Base-by-base conservation (phyloP, 2,113 vertebrate genomes). In the Emydocephalus ijimae region DNA sequence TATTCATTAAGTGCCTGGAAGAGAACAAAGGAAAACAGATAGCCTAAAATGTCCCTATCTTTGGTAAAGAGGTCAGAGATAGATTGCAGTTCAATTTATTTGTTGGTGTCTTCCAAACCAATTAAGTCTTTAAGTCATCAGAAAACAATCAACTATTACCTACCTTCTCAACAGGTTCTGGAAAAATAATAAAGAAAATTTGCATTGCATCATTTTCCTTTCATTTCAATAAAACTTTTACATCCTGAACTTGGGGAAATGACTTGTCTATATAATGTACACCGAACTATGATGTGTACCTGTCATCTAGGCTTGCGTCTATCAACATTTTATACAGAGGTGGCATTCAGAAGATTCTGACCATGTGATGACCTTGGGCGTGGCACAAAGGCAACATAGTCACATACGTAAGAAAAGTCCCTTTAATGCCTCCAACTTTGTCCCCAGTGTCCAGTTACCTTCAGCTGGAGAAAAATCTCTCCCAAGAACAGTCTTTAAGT, bases 1-100 rank as follows among this genome's bases (percentile, higher is more conserved):
- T 74, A 59, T 48, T 89, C 55, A 85, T 85, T 54, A 94, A 93
- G 87, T 93, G 20, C 87, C 89, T 55, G 57, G 24, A 20, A n/a
- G 90, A 94, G 89, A 95, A 91, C 81, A 90, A 94, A 91, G 85
- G 86, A 87, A 54, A 52, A 29, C 11, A 85, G 55, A n/a, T 34
- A 93, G 89, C 9, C 26, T 45, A 85, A 6, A 9, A 21, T 88
- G 88, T 57, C 61, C 61, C 21, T 45, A 39, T 6, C 48, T 24
- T 50, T 90, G 55, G 85, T 20, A 85, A 55, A 89, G 23, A 89
- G 61, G 23, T 89, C 50, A 52, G 29, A 52, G 54, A 88, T 23
- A 87, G 59, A 85, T 92, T 88, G 93, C 74, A n/a, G 9, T 91
- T 94, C 89, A 85, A 54, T 85, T 85, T 39, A 89, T 92, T 57